These are phyloP conservation scores for Aphodius granarius DNA, from an alignment of 2,888 invertebrate genomes.

Conservation along the genomic window DNA sequence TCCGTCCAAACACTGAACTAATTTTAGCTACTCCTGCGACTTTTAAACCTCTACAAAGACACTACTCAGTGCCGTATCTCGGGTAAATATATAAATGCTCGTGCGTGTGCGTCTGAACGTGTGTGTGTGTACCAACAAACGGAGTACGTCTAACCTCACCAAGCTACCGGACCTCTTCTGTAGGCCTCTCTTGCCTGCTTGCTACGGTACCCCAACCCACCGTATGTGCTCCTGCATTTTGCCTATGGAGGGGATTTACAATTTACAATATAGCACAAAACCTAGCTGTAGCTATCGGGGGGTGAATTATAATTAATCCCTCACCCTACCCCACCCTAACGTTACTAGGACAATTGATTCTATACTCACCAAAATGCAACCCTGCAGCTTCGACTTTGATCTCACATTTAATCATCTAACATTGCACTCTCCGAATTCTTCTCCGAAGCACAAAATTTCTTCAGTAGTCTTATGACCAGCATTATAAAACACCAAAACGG, in stretches of 20 bases:
- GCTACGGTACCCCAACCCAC: background rate
- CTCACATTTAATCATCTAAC: constrained; percentile 16
- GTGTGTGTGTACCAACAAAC: background rate
- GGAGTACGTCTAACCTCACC: background rate
- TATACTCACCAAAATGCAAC: background rate
- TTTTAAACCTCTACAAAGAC: constrained; percentile 30
- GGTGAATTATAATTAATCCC: constrained; percentile 28
- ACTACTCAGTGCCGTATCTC: constrained; percentile 17
- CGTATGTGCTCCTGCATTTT: background rate
- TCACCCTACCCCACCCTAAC: background rate
- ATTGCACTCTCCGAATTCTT: background rate
- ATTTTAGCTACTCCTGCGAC: constrained; percentile 32
- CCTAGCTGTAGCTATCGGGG: constrained; percentile 11
- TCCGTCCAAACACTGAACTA: constrained; percentile 38
- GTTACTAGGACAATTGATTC: constrained; percentile 15
- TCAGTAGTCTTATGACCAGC: too few relatives aligned
- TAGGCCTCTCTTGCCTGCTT: background rate
- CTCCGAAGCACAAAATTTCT: too few relatives aligned
- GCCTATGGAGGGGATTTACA: background rate
- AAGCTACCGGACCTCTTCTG: background rate
- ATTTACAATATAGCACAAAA: constrained; percentile 1
- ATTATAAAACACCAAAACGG: too few relatives aligned
- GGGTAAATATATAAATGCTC: background rate
- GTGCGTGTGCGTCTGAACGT: background rate
- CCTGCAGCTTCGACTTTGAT: constrained; percentile 15